These are phyloP conservation scores for Brachionus rubens DNA, from an alignment of 1,140 invertebrate genomes.

Conservation along the genomic window DNA sequence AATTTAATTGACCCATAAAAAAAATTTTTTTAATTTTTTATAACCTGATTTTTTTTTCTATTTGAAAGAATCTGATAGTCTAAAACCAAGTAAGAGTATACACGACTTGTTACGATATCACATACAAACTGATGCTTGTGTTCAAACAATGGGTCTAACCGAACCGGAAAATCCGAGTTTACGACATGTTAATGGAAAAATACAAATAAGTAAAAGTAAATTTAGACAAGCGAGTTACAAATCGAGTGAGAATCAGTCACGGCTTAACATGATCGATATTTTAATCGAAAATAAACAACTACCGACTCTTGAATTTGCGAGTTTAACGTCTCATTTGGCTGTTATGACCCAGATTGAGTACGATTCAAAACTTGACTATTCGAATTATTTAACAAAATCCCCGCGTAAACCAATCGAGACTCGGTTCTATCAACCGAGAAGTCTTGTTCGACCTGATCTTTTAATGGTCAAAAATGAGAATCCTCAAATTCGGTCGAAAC, in stretches of 20 bases:
- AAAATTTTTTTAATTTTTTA: too few species aligned
- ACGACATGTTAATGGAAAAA: constrained; percentile 32
- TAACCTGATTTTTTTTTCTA: neutral
- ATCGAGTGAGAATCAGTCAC: neutral
- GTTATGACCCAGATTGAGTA: neutral
- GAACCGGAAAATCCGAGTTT: constrained; percentile 28
- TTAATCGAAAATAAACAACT: neutral
- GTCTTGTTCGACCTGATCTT: neutral
- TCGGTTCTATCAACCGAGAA: neutral
- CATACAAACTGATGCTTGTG: constrained; percentile 18
- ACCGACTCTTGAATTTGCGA: neutral
- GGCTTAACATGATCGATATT: neutral
- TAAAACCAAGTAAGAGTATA: neutral
- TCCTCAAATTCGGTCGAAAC: neutral
- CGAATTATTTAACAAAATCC: neutral
- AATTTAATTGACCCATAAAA: too few species aligned
- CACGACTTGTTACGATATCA: neutral
- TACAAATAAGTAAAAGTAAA: constrained; percentile 30
- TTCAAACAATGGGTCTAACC: constrained; percentile 34
- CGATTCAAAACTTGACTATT: neutral
- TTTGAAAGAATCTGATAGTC: neutral
- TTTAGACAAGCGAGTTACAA: neutral
- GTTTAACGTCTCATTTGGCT: neutral
- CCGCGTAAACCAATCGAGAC: neutral
- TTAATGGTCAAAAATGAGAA: neutral